Conservation (phyloP, 2,888 invertebrate genomes). For the Dilophus febrilis region DNA sequence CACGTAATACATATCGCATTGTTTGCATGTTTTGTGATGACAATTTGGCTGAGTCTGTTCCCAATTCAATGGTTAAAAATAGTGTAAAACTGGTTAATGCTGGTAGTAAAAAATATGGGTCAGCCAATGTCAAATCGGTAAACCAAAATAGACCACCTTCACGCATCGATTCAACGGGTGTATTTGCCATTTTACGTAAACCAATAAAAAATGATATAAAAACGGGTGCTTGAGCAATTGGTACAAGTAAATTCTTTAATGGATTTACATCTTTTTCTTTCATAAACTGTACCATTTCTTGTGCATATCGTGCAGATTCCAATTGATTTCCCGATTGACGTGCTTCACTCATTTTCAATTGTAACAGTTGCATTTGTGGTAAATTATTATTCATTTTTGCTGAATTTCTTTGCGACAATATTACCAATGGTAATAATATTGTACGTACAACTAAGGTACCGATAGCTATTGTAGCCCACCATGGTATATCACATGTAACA, state of each 20-base stretch:
- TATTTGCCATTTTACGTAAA: conserved; percentile 70
- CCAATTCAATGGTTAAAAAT: conserved; percentile 63
- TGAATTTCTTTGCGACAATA: conserved; percentile 63
- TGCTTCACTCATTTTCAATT: conserved; percentile 74
- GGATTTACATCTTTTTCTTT: conserved; percentile 66
- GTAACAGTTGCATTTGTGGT: conserved; percentile 70
- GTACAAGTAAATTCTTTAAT: conserved; percentile 58
- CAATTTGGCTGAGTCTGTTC: conserved; percentile 57
- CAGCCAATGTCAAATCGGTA: conserved; percentile 72
- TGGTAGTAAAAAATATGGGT: conserved; percentile 79
- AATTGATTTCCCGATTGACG: conserved; percentile 64
- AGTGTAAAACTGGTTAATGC: conserved; percentile 69
- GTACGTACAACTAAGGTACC: conserved; percentile 65
- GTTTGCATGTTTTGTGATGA: conserved; percentile 46
- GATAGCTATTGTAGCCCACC: conserved; percentile 55
- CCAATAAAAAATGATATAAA: conserved; percentile 88
- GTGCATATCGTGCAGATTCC: conserved; percentile 54
- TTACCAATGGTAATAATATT: conserved; percentile 68
- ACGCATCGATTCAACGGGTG: conserved; percentile 79
- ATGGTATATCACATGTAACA: conserved; percentile 63
- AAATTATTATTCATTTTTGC: conserved; percentile 68
- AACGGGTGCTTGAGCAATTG: conserved; percentile 68
- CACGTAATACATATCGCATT: conserved; percentile 58
- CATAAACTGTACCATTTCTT: conserved; percentile 70
- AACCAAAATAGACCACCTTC: conserved; percentile 89